Conservation (phyloP, 2,113 vertebrate species). For the Meles meles region DNA sequence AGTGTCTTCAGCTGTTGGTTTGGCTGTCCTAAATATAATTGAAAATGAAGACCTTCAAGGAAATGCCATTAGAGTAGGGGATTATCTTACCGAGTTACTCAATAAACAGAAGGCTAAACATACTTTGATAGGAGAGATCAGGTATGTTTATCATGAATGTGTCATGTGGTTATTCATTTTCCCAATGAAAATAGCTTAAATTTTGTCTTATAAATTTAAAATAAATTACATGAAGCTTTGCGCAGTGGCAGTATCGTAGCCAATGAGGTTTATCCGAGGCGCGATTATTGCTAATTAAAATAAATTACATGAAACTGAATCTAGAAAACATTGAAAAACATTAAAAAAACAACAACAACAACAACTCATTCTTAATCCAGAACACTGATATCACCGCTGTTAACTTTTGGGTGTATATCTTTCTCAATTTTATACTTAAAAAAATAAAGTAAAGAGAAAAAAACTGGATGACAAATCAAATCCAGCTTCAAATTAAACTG, state of each 20-base stretch:
- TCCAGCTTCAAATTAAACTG: background rate
- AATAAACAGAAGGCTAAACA: constrained; percentile 90
- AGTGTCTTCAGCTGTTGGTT: constrained; percentile 94
- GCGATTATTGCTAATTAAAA: too few species aligned
- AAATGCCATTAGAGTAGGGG: constrained; percentile 90
- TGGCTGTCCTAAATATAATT: constrained; percentile 94
- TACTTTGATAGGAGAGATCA: constrained; percentile 91
- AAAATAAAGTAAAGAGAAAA: too few species aligned
- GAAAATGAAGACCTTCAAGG: constrained; percentile 92
- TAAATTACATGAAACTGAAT: background rate
- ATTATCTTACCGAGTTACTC: constrained; percentile 86
- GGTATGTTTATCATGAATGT: constrained; percentile 28
- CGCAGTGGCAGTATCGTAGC: too few species aligned
- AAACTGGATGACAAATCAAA: background rate
- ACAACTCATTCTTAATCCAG: background rate
- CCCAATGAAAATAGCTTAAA: background rate
- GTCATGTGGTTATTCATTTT: background rate
- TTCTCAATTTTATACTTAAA: background rate
- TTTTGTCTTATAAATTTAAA: background rate
- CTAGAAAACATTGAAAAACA: background rate
- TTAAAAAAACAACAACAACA: background rate
- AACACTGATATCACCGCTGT: background rate
- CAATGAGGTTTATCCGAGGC: too few species aligned
- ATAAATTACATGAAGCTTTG: background rate
- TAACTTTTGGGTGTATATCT: background rate